These are phyloP conservation scores for Eleutherodactylus coqui DNA, from an alignment of 2,797 vertebrate species.

Conservation along the genomic window DNA sequence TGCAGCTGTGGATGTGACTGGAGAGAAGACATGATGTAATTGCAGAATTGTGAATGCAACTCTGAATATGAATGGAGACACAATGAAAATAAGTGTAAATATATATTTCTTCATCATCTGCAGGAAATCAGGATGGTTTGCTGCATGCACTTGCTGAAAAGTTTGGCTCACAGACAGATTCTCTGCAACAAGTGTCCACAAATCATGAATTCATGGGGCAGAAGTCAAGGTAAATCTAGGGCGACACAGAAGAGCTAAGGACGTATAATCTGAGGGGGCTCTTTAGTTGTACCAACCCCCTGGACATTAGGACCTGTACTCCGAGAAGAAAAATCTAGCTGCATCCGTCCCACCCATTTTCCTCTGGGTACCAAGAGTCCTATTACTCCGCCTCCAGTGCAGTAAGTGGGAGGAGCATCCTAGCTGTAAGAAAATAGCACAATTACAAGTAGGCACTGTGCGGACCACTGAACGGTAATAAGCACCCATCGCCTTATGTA, in stretches of 20 bases:
- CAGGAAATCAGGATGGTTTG: neutral
- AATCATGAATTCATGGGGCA: neutral
- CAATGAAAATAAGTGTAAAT: neutral
- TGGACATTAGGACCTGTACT: neutral
- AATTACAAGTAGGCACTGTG: too few species aligned
- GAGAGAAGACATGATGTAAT: too few species aligned
- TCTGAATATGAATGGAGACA: neutral
- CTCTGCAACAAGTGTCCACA: neutral
- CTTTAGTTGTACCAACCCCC: neutral
- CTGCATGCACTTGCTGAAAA: neutral
- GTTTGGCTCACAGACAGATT: neutral
- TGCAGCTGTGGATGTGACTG: too few species aligned
- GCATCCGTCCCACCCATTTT: too few species aligned
- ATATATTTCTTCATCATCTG: neutral
- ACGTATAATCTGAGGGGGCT: neutral
- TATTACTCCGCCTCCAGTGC: neutral
- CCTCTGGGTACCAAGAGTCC: too few species aligned
- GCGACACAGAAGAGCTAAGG: neutral
- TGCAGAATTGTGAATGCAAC: neutral
- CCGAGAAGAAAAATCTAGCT: neutral
- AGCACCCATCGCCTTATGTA: too few species aligned
- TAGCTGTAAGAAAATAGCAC: too few species aligned
- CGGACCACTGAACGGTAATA: too few species aligned
- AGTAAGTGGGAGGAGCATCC: neutral
- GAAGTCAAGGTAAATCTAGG: neutral